phyloP scores from a whole-genome alignment of 37 sponge, comb jelly and placozoan genomes.

The Corticium candelabrum region DNA sequence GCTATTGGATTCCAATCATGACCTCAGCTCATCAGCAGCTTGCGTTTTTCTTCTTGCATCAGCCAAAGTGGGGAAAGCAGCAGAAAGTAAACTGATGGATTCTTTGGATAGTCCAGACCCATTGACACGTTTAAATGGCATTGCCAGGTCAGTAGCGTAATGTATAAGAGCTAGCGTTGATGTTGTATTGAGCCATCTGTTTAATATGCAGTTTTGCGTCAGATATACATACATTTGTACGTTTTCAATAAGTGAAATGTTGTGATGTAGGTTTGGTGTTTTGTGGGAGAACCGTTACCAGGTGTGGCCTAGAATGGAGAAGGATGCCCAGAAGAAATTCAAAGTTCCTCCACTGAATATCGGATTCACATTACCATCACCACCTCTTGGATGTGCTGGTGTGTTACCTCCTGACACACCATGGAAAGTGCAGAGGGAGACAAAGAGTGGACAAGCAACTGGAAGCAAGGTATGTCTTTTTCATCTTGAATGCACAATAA shows the following conservation, averaged over 20 bases:
- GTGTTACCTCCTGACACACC: not conserved
- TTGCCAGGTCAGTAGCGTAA: no score
- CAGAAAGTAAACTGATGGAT: not conserved
- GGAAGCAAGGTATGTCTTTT: no score
- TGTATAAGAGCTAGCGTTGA: no score
- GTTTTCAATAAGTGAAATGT: not conserved
- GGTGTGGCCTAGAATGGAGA: constrained; percentile 51
- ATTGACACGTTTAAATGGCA: not conserved
- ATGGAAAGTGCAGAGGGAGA: not conserved
- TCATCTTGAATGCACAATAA: no score
- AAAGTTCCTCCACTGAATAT: not conserved
- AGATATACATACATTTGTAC: not conserved
- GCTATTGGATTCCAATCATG: constrained; percentile 37
- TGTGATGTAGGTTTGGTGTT: not conserved
- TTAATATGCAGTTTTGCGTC: not conserved
- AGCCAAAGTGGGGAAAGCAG: not conserved
- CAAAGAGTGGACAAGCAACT: no score
- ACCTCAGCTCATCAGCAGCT: constrained; percentile 29
- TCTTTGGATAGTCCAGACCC: not conserved
- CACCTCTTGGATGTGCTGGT: not conserved
- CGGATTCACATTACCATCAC: not conserved
- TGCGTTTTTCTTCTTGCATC: not conserved
- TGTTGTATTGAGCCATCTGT: not conserved
- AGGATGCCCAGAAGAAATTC: constrained; percentile 34
- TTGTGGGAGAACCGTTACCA: constrained; percentile 16